Evolutionary conservation across 2,797 vertebrate species (phyloP), one percentile per base, ranked within the genome.

Genomic region (Avahi laniger): DNA sequence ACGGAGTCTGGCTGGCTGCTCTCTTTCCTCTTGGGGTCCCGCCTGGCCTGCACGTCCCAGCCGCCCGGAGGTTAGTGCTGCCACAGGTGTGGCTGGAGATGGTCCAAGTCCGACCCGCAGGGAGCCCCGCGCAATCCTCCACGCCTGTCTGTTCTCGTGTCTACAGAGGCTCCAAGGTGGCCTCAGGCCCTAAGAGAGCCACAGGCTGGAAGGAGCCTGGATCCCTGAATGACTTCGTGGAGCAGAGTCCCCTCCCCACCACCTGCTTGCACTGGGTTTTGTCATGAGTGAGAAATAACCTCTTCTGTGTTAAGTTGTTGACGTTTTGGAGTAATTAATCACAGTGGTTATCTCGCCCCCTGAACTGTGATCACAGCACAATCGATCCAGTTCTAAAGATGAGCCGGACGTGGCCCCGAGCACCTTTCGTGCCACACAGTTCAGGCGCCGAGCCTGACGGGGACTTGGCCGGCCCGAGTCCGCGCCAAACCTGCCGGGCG

Each of bases 261-360:
- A 8, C 20, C 8, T 33, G 4, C n/a, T 69, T 18, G 18, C 2
- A 0, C 4, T 2, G 63, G 14, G 15, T 0, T 2, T 10, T 2
- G 41, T 7, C 0, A 2, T 0, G 3, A 24, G 8, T 22, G 26
- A 50, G 15, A 26, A 35, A 35, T 2, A 15, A 28, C 3, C 13
- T 38, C 3, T 20, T 35, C 0, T 22, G 65, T 14, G 24, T 1
- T 0, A 14, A 63, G 52, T 26, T 54, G 8, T 3, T 1, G 52
- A 11, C 13, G 0, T 9, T 12, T 70, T 24, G 2, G 17, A 11
- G 57, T 35, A 13, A 20, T 2, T 57, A 1, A 30, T 38, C 10
- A 17, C 26, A 1, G 14, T 0, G 9, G 26, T 22, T 17, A 0
- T 3, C 33, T 22, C 24, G 0, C 24, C 43, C 59, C 2, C 2